Evolutionary conservation across 53 echinoderm and acorn worm genomes (phyloP).

Genomic region (Actinopyga echinites): DNA sequence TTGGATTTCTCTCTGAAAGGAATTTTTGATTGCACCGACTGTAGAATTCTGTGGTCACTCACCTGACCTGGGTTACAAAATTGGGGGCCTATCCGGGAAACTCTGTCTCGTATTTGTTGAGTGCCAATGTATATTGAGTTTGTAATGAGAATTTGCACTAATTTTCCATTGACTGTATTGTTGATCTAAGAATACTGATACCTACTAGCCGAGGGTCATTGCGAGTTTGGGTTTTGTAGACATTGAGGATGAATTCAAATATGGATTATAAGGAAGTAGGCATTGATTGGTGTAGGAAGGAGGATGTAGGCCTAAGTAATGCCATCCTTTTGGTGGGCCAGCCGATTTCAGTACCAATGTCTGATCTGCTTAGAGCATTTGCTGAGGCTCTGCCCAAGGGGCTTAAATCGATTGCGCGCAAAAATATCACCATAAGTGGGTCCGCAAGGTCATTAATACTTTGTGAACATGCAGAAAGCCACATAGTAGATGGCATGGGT

Average conservation of each 20-base stretch:
- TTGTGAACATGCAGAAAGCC: background rate
- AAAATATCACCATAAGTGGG: background rate
- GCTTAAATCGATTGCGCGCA: background rate
- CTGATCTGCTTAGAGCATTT: background rate
- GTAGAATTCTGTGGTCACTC: too few species aligned
- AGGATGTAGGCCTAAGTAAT: background rate
- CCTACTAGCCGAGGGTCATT: background rate
- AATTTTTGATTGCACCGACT: too few species aligned
- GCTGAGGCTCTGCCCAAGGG: background rate
- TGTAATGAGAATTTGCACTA: too few species aligned
- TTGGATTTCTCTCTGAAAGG: too few species aligned
- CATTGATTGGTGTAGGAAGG: constrained; percentile 13
- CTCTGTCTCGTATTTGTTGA: too few species aligned
- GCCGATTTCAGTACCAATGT: background rate
- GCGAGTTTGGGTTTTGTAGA: background rate
- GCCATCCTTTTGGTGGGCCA: constrained; percentile 5
- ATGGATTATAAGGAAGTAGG: background rate
- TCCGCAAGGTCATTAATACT: background rate
- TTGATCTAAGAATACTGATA: too few species aligned
- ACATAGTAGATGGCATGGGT: background rate
- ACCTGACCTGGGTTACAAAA: too few species aligned
- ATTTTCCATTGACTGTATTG: too few species aligned
- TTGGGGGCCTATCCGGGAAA: too few species aligned
- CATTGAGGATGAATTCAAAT: background rate
- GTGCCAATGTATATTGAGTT: too few species aligned